phyloP scores from a whole-genome alignment of 1,140 invertebrate genomes.

The Drosophila arizonae region DNA sequence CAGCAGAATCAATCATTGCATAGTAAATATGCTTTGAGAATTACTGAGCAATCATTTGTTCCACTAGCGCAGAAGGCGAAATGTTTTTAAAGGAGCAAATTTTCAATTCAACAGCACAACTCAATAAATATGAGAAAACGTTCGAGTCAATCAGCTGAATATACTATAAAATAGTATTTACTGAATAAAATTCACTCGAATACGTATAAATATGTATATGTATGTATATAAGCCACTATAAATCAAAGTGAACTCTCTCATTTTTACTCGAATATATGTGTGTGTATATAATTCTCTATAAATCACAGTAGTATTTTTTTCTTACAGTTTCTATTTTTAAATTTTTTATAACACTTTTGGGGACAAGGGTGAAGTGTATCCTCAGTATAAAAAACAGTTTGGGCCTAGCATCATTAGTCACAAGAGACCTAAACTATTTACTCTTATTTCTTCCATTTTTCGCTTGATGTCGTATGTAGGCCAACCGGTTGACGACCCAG shows the following conservation, averaged over 20 bases:
- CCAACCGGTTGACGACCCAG: background rate
- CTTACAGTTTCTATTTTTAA: background rate
- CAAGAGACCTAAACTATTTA: background rate
- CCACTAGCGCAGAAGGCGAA: background rate
- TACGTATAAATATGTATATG: background rate
- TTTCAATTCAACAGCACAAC: too few relatives aligned
- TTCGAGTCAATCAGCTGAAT: too few relatives aligned
- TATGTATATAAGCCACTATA: background rate
- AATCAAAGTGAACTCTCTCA: background rate
- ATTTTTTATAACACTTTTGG: background rate
- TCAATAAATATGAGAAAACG: too few relatives aligned
- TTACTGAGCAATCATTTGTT: background rate
- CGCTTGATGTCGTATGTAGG: constrained; percentile 2
- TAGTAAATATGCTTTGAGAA: constrained; percentile 9
- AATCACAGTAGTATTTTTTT: background rate
- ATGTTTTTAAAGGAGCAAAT: too few relatives aligned
- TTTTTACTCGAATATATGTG: background rate
- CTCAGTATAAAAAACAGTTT: background rate
- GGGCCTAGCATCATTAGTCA: constrained; percentile 2
- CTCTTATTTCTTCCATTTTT: background rate
- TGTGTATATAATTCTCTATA: background rate
- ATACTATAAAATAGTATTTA: background rate
- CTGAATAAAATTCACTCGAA: background rate
- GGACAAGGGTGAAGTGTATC: background rate
- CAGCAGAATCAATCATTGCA: constrained; percentile 9